phyloP scores from a whole-genome alignment of 2,888 invertebrate species.

The Noctua comes region DNA sequence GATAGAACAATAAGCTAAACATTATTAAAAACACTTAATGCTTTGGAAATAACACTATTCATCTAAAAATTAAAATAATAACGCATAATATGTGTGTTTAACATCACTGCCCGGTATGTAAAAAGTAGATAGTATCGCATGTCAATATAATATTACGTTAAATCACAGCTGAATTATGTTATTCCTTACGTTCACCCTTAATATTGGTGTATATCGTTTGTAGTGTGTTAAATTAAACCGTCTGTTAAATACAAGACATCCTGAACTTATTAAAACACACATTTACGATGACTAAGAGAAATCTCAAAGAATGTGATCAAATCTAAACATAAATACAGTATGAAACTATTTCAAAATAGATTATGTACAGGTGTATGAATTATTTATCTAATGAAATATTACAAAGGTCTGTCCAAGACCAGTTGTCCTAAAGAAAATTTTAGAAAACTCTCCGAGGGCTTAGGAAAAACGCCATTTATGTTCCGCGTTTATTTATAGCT shows the following conservation, averaged over 20 bases:
- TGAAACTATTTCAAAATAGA: constrained; percentile 37
- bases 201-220: constrained; percentile 19
- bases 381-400: constrained; percentile 37
- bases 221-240: constrained; percentile 36
- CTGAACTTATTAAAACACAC: constrained; percentile 49
- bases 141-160: constrained; percentile 39
- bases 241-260: constrained; percentile 19
- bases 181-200: constrained; percentile 41
- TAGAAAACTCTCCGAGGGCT: not conserved
- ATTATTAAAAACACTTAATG: constrained; percentile 72
- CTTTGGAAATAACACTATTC: constrained; percentile 72
- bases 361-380: constrained; percentile 45
- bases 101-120: constrained; percentile 42
- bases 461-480: not conserved
- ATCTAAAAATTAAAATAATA: constrained; percentile 68
- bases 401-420: not conserved
- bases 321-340: constrained; percentile 25
- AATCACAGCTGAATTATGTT: constrained; percentile 56
- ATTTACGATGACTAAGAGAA: constrained; percentile 44
- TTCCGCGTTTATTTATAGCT: not conserved
- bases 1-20: constrained; percentile 75
- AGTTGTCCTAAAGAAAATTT: not conserved
- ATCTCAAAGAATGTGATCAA: constrained; percentile 54
- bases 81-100: constrained; percentile 54
- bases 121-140: constrained; percentile 35